These are phyloP conservation scores for Perccottus glenii DNA, from an alignment of 2,113 vertebrate species.

Conservation along the genomic window DNA sequence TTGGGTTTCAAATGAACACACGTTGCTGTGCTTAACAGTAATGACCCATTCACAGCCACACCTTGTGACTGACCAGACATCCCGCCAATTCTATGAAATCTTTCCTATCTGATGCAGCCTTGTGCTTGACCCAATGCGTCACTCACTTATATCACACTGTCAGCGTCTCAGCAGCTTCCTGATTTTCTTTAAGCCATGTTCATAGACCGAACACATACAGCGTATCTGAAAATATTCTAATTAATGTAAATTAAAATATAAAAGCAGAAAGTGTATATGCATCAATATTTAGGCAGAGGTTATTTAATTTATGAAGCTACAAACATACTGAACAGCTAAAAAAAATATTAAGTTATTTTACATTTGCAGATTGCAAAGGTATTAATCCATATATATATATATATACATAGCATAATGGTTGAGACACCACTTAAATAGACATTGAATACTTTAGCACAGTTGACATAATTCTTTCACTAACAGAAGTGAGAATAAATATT, in stretches of 20 bases:
- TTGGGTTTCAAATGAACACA: constrained; percentile 7
- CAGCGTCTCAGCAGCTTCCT: constrained; percentile 78
- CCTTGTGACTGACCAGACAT: constrained; percentile 76
- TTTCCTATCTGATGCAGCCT: constrained; percentile 75
- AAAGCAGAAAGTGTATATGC: no score
- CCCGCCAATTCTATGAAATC: constrained; percentile 70
- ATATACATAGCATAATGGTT: neutral
- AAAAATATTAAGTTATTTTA: constrained; percentile 22
- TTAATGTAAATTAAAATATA: neutral
- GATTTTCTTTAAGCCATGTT: constrained; percentile 61
- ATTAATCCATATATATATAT: no score
- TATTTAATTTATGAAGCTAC: no score
- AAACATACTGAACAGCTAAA: neutral
- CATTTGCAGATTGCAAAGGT: constrained; percentile 3
- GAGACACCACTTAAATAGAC: constrained; percentile 41
- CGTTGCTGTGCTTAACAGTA: constrained; percentile 16
- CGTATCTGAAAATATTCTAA: neutral
- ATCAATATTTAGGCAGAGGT: no score
- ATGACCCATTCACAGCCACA: constrained; percentile 59
- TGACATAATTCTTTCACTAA: constrained; percentile 14
- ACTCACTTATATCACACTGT: constrained; percentile 70
- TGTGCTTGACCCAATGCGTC: constrained; percentile 69
- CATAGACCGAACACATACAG: constrained; percentile 25
- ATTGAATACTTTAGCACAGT: constrained; percentile 1
- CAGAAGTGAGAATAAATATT: constrained; percentile 72